Base-by-base conservation (phyloP, 1,140 invertebrate genomes). In the Drosophila ohnishii region DNA sequence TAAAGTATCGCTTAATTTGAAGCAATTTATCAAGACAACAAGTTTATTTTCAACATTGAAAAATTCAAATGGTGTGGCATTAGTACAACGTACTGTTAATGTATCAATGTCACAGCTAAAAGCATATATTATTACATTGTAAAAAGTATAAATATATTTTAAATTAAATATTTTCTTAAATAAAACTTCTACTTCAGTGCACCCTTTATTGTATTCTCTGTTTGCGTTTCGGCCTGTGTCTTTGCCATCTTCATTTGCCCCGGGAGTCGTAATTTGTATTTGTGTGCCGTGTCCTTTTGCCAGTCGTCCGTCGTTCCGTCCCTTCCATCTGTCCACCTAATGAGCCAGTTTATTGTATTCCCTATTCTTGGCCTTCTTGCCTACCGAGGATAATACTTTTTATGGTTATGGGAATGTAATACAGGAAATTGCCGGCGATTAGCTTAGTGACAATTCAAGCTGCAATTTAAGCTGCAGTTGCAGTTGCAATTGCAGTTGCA, bases 391-490 rank as follows among this genome's bases (percentile, higher is more conserved):
- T 76, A 61, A 69, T 50, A 61, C 73, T 76, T 76, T 77, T 76
- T 77, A 77, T 77, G 63, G 50, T 50, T 77, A 50, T 69, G 56
- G 16, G 63, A 51, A 56, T 55, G 64, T 77, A 77, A 77, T 77
- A 69, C 74, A 77, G 74, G 74, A 77, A 77, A 77, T 77, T 62
- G 74, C 57, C 73, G 14, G 57, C 74, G 64, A 76, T 76, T 76
- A 76, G 73, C 57, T 76, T 76, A 76, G 73, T 75, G 72, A 75
- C 73, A 75, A 75, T 75, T 66, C 48, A 44, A 42, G 55, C 50
- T 60, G 73, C 47, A 75, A 50, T 58, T 71, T 65, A 53, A 71
- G 44, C 51, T 40, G 42, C 53, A 40, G 28, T 66, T 78, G 79
- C 57, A 82, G 45, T 71, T 64, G 80, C 69, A 63, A 63, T 78